These are phyloP conservation scores for Pachyuromys duprasi DNA, from an alignment of 2,797 vertebrate genomes.

Conservation along the genomic window DNA sequence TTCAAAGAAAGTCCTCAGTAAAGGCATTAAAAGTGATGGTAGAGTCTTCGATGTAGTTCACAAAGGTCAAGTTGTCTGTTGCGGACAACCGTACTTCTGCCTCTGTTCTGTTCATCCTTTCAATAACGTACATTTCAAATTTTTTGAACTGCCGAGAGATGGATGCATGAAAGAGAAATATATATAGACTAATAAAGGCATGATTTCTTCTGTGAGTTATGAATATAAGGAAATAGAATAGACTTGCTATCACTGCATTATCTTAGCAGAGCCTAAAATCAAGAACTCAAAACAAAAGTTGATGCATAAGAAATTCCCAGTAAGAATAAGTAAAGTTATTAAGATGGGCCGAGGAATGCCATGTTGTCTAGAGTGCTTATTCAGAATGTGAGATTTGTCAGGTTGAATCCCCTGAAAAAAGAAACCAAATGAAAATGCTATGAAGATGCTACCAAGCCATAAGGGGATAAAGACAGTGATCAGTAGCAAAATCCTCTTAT, in stretches of 20 bases:
- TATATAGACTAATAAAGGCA: slow-evolving; percentile 86
- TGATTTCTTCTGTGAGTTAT: slow-evolving; percentile 93
- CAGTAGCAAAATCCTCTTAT: slow-evolving; percentile 52
- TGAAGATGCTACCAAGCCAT: slow-evolving; percentile 85
- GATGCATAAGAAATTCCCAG: slow-evolving; percentile 78
- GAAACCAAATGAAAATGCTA: slow-evolving; percentile 90
- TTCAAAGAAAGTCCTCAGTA: slow-evolving; percentile 24
- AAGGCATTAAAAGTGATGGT: slow-evolving; percentile 38
- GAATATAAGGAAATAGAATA: slow-evolving; percentile 92
- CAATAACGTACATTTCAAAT: slow-evolving; percentile 95
- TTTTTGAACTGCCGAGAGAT: slow-evolving; percentile 96
- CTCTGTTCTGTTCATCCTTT: slow-evolving; percentile 96
- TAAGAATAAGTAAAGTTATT: slow-evolving; percentile 87
- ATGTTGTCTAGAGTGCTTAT: neutral
- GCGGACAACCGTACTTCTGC: slow-evolving; percentile 91
- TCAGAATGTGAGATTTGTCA: neutral
- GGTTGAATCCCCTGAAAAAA: slow-evolving; percentile 88
- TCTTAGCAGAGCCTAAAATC: neutral
- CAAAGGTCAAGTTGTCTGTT: neutral
- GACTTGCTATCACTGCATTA: neutral
- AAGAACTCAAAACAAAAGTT: neutral
- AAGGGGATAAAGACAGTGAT: slow-evolving; percentile 79
- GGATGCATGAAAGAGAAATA: slow-evolving; percentile 91
- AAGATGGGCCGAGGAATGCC: neutral
- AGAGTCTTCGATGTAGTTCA: neutral